Base-by-base conservation (phyloP, 2,888 invertebrate species). In the Gymnocheta viridis region DNA sequence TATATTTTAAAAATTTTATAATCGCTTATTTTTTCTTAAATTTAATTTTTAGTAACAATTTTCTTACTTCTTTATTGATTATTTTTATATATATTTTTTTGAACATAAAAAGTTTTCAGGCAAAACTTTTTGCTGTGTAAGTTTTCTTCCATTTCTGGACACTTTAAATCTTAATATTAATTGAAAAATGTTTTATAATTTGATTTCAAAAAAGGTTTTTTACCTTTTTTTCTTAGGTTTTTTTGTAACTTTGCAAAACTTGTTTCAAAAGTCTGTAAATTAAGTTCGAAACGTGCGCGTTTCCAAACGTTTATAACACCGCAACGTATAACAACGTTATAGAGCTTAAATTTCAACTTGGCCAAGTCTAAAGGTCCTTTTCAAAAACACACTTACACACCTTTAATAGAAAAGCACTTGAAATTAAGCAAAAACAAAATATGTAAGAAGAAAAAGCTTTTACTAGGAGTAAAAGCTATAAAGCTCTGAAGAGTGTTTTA, bases 281-380 rank as follows among this genome's bases (percentile, higher is more conserved):
- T 51, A 38, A 49, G 17, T 47, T 74, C 2, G 10, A 35, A 84
- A 81, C 81, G 77, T 84, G 84, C 84, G 84, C 80, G 84, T 73
- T 81, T 84, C 54, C 19, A 81, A 77, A 56, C 80, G 81, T 69
- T 77, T 81, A 27, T 84, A 77, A 81, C 81, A 84, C 84, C 84
- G 84, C 84, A 84, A 81, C 84, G 84, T 84, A 84, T 73, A 54
- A 81, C 56, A 84, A 81, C 84, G 84, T 84, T 84, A 81, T 84
- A 84, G 73, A 81, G 77, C 80, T 84, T 79, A 67, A 49, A 24
- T 44, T 49, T 49, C 32, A 62, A 51, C 38, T 84, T 77, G 60
- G 54, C 60, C 67, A 77, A 44, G 62, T 56, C 76, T 56, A 81
- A 81, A 84, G 84, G 84, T 81, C 77, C 84, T 84, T 77, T 77